These are phyloP conservation scores for Campylorhamphus procurvoides DNA, from an alignment of 2,113 vertebrate genomes.

Conservation along the genomic window DNA sequence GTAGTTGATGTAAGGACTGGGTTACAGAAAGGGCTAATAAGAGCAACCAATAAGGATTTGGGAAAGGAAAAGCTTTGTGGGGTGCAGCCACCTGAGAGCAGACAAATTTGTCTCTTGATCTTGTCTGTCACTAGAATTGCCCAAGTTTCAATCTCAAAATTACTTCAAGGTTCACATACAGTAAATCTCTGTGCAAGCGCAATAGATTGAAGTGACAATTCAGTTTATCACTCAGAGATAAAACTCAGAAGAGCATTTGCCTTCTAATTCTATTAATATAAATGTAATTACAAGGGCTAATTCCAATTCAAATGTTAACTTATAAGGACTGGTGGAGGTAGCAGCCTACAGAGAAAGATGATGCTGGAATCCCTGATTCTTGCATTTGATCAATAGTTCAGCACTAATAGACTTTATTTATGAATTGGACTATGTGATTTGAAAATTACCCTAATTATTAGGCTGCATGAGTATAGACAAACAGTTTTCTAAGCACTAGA, in stretches of 20 bases:
- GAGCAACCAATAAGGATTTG: background rate
- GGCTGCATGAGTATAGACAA: background rate
- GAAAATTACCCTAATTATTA: conserved; percentile 30
- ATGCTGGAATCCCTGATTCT: conserved; percentile 14
- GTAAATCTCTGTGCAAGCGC: conserved; percentile 58
- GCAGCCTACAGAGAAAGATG: conserved; percentile 10
- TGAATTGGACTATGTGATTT: conserved; percentile 10
- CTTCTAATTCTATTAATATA: conserved; percentile 70
- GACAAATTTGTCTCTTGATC: conserved; percentile 4
- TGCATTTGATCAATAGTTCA: conserved; percentile 48
- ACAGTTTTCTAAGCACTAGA: background rate
- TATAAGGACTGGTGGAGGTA: conserved; percentile 44
- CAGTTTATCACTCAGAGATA: conserved; percentile 72
- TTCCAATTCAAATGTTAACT: conserved; percentile 72
- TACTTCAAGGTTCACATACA: background rate
- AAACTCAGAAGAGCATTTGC: conserved; percentile 66
- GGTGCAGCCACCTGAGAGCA: background rate
- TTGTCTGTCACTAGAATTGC: background rate
- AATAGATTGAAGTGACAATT: conserved; percentile 61
- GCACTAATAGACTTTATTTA: conserved; percentile 50
- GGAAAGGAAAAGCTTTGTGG: background rate
- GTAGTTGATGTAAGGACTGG: background rate
- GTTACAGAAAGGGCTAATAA: background rate
- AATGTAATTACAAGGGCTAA: conserved; percentile 69
- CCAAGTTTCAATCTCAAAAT: conserved; percentile 40